Evolutionary conservation across 2,888 invertebrate species (phyloP).

Genomic region (Tetragonula carbonaria): DNA sequence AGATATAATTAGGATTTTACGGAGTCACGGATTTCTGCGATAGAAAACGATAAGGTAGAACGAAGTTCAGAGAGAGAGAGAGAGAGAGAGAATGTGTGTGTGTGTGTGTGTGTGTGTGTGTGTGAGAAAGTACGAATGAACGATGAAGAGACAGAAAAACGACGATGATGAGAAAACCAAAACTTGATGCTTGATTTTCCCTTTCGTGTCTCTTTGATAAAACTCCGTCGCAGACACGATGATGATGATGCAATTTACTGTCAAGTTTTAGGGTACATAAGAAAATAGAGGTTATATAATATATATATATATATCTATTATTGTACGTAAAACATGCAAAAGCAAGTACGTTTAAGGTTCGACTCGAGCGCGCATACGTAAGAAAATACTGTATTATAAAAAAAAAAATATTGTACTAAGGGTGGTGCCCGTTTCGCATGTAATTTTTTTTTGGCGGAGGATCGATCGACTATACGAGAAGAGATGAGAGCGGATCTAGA

Average conservation of each 20-base stretch:
- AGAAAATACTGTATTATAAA: constrained; percentile 55
- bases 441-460: constrained; percentile 8
- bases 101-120: too few species aligned
- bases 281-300: constrained; percentile 51
- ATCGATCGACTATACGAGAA: constrained; percentile 49
- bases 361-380: constrained; percentile 55
- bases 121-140: background rate
- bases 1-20: constrained; percentile 53
- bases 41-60: constrained; percentile 56
- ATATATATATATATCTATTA: constrained; percentile 58
- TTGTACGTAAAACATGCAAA: constrained; percentile 50
- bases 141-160: constrained; percentile 13
- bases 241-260: constrained; percentile 58
- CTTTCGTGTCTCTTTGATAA: constrained; percentile 55
- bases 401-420: constrained; percentile 47
- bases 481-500: constrained; percentile 24
- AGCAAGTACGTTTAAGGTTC: constrained; percentile 66
- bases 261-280: constrained; percentile 60
- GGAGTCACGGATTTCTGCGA: constrained; percentile 74
- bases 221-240: constrained; percentile 55
- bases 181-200: constrained; percentile 27
- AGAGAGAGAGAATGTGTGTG: constrained; percentile 2
- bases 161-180: constrained; percentile 24
- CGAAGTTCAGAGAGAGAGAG: background rate
- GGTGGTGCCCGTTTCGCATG: constrained; percentile 45